Base-by-base conservation (phyloP, 2,113 vertebrate genomes). In the Nothobranchius furzeri region DNA sequence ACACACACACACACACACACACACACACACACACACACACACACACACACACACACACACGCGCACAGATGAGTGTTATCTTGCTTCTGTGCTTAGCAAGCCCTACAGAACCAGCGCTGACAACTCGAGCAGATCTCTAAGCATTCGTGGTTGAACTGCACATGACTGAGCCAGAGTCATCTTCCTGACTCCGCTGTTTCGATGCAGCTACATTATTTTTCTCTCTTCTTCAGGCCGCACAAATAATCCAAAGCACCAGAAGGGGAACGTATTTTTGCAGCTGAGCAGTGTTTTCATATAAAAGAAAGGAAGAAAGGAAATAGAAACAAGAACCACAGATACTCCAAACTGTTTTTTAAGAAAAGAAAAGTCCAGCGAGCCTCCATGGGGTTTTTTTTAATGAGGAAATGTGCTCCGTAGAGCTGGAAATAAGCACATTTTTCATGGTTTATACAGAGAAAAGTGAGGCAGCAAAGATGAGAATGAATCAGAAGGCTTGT, bases 251-350 rank as follows among this genome's bases (percentile, higher is more conserved):
- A 37, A 63, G 66, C 73, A 75, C 62, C 70, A 62, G 63, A 78
- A 74, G 81, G 71, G 55, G 79, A 84, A 70, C 64, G 1, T 50
- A 55, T 59, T 69, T 73, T 62, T 80, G 69, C 63, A 68, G 71
- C 68, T 74, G 54, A 73, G 71, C 47, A 75, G 72, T 76, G 62
- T 76, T 83, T 77, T 82, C 51, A 60, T 60, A 11, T 12, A 12
- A 45, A 11, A 45, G 11, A 9, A 42, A 45, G 9, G 7, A 40
- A 48, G 15, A 6, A n/a, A 45, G 9, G 9, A 40, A 48, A 6
- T 6, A 48, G 85, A 85, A 89, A 90, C 60, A 71, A 62, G 46
- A 72, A 71, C 78, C 64, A 54, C 74, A 81, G 67, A 75, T 60
- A 73, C 72, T 81, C 60, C 42, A 9, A n/a, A 12, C 59, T 72